Evolutionary conservation across 2,113 vertebrate genomes (phyloP).

Genomic region (Cisticola juncidis): DNA sequence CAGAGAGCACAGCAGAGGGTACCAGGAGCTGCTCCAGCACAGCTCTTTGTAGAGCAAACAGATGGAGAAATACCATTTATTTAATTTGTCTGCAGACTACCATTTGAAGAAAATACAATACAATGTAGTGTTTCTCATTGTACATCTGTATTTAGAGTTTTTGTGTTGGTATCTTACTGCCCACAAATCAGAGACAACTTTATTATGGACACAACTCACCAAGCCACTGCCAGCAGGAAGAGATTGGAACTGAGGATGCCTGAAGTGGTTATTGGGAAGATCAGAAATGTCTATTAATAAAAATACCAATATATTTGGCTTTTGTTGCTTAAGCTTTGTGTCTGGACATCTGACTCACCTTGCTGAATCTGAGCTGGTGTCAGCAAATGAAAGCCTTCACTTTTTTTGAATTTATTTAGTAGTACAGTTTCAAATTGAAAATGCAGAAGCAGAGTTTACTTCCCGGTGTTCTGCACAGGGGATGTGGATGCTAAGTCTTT

Average conservation of each 20-base stretch:
- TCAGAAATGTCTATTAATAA: neutral
- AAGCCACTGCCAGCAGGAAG: neutral
- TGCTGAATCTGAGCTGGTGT: neutral
- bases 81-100: neutral
- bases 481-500: neutral
- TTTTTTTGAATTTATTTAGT: neutral
- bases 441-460: neutral
- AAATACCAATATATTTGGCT: neutral
- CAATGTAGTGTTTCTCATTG: neutral
- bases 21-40: neutral
- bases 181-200: neutral
- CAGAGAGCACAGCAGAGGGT: neutral
- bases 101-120: neutral
- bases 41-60: neutral
- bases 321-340: constrained; percentile 18
- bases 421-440: neutral
- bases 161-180: neutral
- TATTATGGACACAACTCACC: neutral
- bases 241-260: neutral
- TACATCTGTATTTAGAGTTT: neutral
- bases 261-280: constrained; percentile 47
- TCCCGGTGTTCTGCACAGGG: neutral
- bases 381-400: neutral
- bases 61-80: neutral
- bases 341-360: neutral